These are phyloP conservation scores for Osmerus eperlanus DNA, from an alignment of 2,113 vertebrate species.

Conservation along the genomic window DNA sequence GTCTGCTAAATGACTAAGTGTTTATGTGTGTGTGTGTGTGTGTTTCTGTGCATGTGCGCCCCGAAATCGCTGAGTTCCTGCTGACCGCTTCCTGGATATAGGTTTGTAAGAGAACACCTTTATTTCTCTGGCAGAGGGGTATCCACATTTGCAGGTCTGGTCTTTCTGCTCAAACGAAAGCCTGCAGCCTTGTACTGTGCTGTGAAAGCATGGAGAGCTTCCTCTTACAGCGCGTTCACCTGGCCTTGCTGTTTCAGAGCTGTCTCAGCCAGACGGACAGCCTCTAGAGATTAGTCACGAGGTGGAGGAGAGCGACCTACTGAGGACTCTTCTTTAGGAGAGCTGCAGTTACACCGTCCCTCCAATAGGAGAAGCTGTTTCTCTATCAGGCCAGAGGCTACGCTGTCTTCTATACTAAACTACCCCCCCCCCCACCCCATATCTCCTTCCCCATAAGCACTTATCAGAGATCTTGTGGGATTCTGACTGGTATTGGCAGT, in stretches of 20 bases:
- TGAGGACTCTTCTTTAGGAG: neutral
- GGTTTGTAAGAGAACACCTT: conserved; percentile 55
- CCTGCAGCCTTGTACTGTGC: conserved; percentile 43
- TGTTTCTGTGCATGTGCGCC: neutral
- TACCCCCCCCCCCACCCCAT: neutral
- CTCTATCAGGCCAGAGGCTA: neutral
- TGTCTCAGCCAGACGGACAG: conserved; percentile 54
- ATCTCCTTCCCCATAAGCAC: neutral
- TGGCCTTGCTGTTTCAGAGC: conserved; percentile 44
- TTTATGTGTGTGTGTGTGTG: conserved; percentile 22
- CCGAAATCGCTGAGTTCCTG: conserved; percentile 51
- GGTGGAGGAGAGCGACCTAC: neutral
- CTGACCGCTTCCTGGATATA: conserved; percentile 53
- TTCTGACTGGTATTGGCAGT: too few species aligned
- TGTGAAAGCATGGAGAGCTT: conserved; percentile 51
- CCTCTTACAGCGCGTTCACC: conserved; percentile 54
- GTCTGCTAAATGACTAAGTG: too few species aligned
- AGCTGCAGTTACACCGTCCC: neutral
- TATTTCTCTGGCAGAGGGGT: conserved; percentile 48
- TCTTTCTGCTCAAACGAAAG: conserved; percentile 32
- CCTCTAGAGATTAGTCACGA: conserved; percentile 11
- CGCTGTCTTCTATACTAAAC: neutral
- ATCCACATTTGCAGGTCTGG: conserved; percentile 54
- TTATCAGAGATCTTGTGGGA: neutral
- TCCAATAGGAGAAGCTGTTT: neutral